Base-by-base conservation (phyloP, 2,888 invertebrate species). In the Tortricodes alternella region DNA sequence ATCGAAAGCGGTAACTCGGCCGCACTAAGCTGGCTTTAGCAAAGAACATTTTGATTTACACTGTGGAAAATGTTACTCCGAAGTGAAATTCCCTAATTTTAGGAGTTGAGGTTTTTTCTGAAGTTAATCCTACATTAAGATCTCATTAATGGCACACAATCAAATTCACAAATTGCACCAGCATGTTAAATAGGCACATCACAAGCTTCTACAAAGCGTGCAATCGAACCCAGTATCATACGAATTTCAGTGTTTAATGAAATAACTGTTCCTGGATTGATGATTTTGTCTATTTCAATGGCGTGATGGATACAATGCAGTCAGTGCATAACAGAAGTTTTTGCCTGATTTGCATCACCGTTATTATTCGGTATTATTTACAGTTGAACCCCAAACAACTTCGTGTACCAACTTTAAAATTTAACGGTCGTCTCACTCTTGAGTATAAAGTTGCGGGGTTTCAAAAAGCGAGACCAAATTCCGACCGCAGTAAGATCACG, bases 401-500 rank as follows among this genome's bases (percentile, higher is more conserved):
- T 27, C 19, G 18, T 11, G 35, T 29, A 24, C 13, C 13, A 11
- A 41, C 1, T 41, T 56, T 38, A 24, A 56, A 38, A 32, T 48
- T 48, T 49, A 56, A 50, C 41, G 43, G 35, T 18, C 44, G 49
- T 51, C 35, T 2, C 27, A 27, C 27, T 73, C 68, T 66, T 67
- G 62, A 72, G 71, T 62, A 66, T 58, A 66, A 69, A 70, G 63
- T 71, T 68, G 62, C 38, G 58, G 55, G 58, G 51, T 68, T 70
- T 65, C 60, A 66, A 64, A 70, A 68, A 76, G 70, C 67, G 65
- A 73, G 70, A 71, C 77, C 73, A 65, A 78, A 80, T 78, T 74
- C 73, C 71, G 62, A 62, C 62, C 61, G 62, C 66, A 83, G 81
- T 78, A 78, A 74, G 79, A 80, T 78, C 83, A 78, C 78, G 80